Conservation (phyloP, 2,888 invertebrate species). For the Ennomos erosarius region DNA sequence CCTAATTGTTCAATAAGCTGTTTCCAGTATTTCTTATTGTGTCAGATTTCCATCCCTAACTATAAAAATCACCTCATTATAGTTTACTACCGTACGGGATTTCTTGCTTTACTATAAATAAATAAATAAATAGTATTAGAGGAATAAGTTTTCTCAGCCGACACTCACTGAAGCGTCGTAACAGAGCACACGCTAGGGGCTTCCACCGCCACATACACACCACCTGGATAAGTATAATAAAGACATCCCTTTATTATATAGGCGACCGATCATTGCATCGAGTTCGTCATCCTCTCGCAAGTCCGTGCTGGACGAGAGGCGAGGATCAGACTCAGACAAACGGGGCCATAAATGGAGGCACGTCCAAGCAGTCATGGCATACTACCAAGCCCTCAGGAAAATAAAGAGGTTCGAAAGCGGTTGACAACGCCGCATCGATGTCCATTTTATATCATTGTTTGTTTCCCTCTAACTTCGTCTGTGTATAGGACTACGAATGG, state of each 20-base stretch:
- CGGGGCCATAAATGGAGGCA: constrained; percentile 93
- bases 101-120: too few species aligned
- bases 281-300: constrained; percentile 79
- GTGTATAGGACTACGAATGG: constrained; percentile 81
- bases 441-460: constrained; percentile 74
- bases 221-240: constrained; percentile 65
- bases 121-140: too few species aligned
- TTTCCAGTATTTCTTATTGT: too few species aligned
- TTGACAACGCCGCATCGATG: constrained; percentile 63
- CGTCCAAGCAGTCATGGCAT: constrained; percentile 94
- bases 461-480: constrained; percentile 79
- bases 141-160: background rate
- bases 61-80: too few species aligned
- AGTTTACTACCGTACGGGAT: too few species aligned
- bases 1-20: too few species aligned
- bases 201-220: constrained; percentile 53
- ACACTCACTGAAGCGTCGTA: constrained; percentile 51
- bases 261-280: constrained; percentile 82
- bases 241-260: constrained; percentile 79
- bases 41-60: too few species aligned
- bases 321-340: constrained; percentile 75
- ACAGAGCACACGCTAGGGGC: constrained; percentile 48
- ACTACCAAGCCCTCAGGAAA: constrained; percentile 95
- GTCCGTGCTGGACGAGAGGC: constrained; percentile 76
- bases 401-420: constrained; percentile 91